Base-by-base conservation (phyloP, 2,888 invertebrate species). In the Drosophila suboccidentalis region DNA sequence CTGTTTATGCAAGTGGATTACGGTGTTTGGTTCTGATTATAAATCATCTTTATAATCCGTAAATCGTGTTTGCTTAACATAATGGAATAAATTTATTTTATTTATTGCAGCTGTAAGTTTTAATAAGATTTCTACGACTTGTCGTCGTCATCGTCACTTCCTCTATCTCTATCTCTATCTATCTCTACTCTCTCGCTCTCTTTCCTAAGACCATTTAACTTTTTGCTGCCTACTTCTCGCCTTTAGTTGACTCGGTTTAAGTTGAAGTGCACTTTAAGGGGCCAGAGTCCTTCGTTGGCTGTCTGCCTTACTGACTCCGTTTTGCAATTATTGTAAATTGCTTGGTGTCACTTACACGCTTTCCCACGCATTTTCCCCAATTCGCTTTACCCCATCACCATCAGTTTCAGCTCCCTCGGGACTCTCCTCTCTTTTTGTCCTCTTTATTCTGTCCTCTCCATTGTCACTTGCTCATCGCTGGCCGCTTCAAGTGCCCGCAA, bases 81-180 rank as follows among this genome's bases (percentile, higher is more conserved):
- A 87, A 87, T 90, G 87, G 90, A 87, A 90, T 87, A 90, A 83
- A 89, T 87, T 90, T 88, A 86, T 90, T 82, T 90, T 87, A 87
- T 87, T 90, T 90, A 90, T 86, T 86, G 87, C 89, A 80, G 89
- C 86, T 82, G 89, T 84, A 80, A 89, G 86, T 86, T 86, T 89
- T 86, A 89, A 86, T 86, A 86, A 84, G 86, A 86, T 81, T 86
- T 84, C 88, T 64, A 82, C 80, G 86, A 82, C 64, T 80, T 67
- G 65, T 75, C 66, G 68, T 60, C 36, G 19, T 15, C 61, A 50
- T 44, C 32, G 15, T 46, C 11, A 15, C 17, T 9, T 41, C n/a
- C 11, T n/a, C 9, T 2, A 13, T 11, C 38, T 15, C 19, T 6
- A 5, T 11, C 2, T 17, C 22, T 5, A 6, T 5, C 17, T 6